Base-by-base conservation (phyloP, 2,888 invertebrate species). In the Caenorhabditis sulstoni region DNA sequence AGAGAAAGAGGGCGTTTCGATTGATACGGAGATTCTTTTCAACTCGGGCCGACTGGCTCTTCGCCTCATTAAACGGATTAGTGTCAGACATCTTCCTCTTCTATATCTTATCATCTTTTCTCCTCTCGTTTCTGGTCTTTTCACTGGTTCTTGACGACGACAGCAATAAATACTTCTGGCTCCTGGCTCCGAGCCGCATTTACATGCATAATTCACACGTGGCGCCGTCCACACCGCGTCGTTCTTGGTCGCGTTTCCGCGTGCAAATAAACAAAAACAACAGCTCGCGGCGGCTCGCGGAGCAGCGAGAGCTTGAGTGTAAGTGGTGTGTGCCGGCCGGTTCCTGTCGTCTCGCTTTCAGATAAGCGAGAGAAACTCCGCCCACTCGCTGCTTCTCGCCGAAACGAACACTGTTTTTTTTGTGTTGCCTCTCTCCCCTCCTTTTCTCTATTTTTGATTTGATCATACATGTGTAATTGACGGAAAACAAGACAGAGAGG, bases 381-480 rank as follows among this genome's bases (percentile, higher is more conserved):
- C 52, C 29, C 49, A 3, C 49, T 52, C n/a, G 23, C 29, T 29
- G 37, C 3, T 23, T 18, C 12, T 53, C 65, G 23, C 20, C 52
- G 23, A 53, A 52, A 39, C 44, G 55, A 55, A 62, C 50, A 65
- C 49, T 64, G 11, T 66, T 53, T 37, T 65, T 22, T 39, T 18
- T 37, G 39, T 23, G 41, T 55, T n/a, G n/a, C n/a, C n/a, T n/a
- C n/a, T 47, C 20, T 8, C 37, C 57, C 22, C 41, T 49, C 45
- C 16, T n/a, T 29, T 37, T 49, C 35, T 65, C 47, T 58, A 16
- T 59, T 22, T 68, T 23, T 53, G 45, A 64, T 52, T 50, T 52
- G 64, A 64, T 41, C 50, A 52, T 52, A 39, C 41, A 52, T 39
- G 47, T 64, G 61, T 61, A 61, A 65, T 59, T 59, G 74, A 65